Evolutionary conservation across 37 sponge, comb jelly and placozoan species (phyloP), one percentile per base, ranked within the genome.

Genomic region (Lycopodina hypogea): DNA sequence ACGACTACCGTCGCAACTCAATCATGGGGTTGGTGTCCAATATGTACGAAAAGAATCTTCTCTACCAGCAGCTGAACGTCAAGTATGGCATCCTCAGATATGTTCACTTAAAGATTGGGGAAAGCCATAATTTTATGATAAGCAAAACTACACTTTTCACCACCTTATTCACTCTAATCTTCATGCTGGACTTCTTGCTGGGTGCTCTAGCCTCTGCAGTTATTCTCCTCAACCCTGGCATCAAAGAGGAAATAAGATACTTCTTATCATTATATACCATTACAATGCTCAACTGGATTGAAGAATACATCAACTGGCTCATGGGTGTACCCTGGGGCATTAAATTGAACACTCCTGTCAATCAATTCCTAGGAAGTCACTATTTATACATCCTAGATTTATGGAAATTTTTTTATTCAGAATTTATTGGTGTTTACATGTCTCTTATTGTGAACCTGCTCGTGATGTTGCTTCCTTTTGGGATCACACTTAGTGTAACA

Each of bases 311-410:
- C 36, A 19, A 56, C 39, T 94, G 94, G 94, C 61, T 90, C 15
- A 90, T 81, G 88, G 92, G 81, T 21, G 74, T 57, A 12, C 94
- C 94, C 11, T 88, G 69, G 14, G 94, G 94, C 2, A 69, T 94
- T 26, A 94, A 94, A 68, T 83, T 94, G 32, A 94, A 94, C 78
- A 81, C 64, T 0, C 85, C 82, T 24, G 81, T 94, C 56, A 61
- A 59, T 51, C 53, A 70, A 21, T 94, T 87, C 76, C 57, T 94
- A 0, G 88, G 81, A 0, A 37, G 37, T n/a, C 61, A 55, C 17
- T 78, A 87, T 24, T 61, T 80, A 2, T 45, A 19, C 23, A 58
- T 82, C 2, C 69, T 84, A 12, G 28, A 77, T 22, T 45, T 84
- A 0, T 83, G 85, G 87, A 56, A 75, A 67, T 22, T 58, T 33